Percentiles rank a stretch among this genome's conserved stretches.
Conservation (phyloP, 1,140 invertebrate genomes). For the Drosophila subpulchrella region DNA sequence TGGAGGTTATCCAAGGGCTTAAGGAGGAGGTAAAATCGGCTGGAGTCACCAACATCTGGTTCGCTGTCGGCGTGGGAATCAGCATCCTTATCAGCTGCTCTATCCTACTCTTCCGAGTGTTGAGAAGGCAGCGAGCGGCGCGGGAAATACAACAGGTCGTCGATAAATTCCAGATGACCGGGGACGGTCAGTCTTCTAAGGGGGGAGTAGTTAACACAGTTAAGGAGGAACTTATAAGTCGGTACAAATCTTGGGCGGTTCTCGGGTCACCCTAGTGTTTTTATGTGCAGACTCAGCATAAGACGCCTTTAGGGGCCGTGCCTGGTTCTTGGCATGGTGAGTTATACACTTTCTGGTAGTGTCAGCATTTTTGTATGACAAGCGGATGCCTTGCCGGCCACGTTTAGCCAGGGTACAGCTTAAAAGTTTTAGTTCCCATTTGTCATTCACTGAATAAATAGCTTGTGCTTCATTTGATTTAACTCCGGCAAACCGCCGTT, state of each 20-base stretch:
- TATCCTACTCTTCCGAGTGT: not conserved
- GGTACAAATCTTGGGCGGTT: not conserved
- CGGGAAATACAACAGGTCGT: conserved; percentile 5
- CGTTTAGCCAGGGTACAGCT: too few relatives aligned
- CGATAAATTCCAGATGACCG: conserved; percentile 11
- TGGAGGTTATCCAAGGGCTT: too few relatives aligned
- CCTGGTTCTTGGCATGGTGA: too few relatives aligned
- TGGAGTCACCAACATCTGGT: conserved; percentile 9
- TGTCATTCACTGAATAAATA: too few relatives aligned
- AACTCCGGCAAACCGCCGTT: too few relatives aligned
- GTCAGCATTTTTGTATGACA: too few relatives aligned
- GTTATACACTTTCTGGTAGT: too few relatives aligned
- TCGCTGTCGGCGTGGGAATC: conserved; percentile 5
- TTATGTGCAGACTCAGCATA: not conserved
- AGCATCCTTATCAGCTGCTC: not conserved
- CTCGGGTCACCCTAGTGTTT: not conserved
- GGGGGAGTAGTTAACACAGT: not conserved
- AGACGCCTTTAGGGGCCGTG: too few relatives aligned
- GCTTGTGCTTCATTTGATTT: too few relatives aligned
- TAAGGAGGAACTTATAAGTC: too few relatives aligned
- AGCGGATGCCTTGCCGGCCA: too few relatives aligned
- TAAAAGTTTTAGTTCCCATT: too few relatives aligned
- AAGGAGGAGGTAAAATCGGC: conserved; percentile 14
- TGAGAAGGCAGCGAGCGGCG: not conserved
- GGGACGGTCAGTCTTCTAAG: conserved; percentile 8